Evolutionary conservation across 2,797 vertebrate genomes (phyloP).

Genomic region (Lagocephalus sceleratus): DNA sequence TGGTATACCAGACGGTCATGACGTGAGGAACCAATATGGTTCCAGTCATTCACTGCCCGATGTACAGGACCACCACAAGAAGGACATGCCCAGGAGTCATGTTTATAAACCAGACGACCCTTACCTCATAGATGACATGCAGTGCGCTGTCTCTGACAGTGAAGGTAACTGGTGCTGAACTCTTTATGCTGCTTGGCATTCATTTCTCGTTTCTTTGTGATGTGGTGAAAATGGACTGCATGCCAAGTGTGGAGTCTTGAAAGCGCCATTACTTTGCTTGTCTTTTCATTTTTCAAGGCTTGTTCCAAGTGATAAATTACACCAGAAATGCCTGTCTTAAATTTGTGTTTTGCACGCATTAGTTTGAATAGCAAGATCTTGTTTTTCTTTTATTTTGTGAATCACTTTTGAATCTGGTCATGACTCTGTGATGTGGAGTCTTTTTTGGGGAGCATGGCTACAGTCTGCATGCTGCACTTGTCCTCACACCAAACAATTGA

Average conservation of each 20-base stretch:
- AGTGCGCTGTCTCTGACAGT: conserved; percentile 99
- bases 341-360: conserved; percentile 57
- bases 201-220: conserved; percentile 20
- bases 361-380: conserved; percentile 20
- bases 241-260: conserved; percentile 60
- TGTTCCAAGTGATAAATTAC: conserved; percentile 66
- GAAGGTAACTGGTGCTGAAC: conserved; percentile 99
- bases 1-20: conserved; percentile 81
- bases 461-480: conserved; percentile 62
- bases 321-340: conserved; percentile 75
- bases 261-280: conserved; percentile 39
- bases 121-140: conserved; percentile 96
- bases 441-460: conserved; percentile 83
- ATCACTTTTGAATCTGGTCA: conserved; percentile 37
- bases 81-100: conserved; percentile 93
- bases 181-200: conserved; percentile 52
- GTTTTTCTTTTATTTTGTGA: conserved; percentile 45
- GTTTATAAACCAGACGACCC: conserved; percentile 95
- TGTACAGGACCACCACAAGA: conserved; percentile 96
- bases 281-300: conserved; percentile 39
- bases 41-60: conserved; percentile 99
- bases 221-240: conserved; percentile 66
- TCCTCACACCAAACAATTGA: conserved; percentile 65
- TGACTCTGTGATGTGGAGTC: conserved; percentile 52
- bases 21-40: conserved; percentile 92